Percentiles rank a stretch among this genome's conserved stretches.
Evolutionary conservation across 2,113 vertebrate genomes (phyloP).

Genomic region (Rhynchomys soricoides): DNA sequence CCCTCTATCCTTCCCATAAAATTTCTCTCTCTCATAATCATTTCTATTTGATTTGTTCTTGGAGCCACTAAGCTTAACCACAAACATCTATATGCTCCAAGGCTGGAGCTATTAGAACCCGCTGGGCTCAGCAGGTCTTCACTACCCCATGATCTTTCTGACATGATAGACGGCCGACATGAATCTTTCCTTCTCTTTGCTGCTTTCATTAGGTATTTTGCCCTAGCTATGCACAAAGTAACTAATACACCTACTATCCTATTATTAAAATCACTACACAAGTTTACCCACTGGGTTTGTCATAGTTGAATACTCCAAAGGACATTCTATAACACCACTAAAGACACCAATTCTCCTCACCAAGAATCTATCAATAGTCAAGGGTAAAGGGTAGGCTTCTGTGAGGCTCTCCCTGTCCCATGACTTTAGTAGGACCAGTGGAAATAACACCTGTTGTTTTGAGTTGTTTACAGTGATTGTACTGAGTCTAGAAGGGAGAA

Average conservation of each 20-base stretch:
- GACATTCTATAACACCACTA: neutral
- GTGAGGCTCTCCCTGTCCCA: neutral
- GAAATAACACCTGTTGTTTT: neutral
- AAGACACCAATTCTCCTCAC: too few species aligned
- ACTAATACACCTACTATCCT: neutral
- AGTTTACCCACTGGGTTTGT: neutral
- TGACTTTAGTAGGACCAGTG: too few species aligned
- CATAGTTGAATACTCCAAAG: neutral
- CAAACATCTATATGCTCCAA: neutral
- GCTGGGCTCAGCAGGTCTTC: neutral
- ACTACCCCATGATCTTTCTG: neutral
- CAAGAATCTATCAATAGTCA: neutral
- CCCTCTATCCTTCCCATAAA: neutral
- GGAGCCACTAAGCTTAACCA: neutral
- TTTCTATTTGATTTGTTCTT: neutral
- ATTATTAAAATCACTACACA: conserved; percentile 13
- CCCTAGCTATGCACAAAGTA: neutral
- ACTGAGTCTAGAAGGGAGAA: neutral
- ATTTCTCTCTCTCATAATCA: neutral
- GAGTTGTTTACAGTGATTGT: neutral
- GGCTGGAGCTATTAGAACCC: neutral
- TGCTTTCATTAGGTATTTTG: neutral
- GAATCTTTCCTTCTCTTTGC: neutral
- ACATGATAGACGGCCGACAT: neutral
- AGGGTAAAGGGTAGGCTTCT: neutral